Percentiles rank a stretch among this genome's conserved stretches.
phyloP scores from a whole-genome alignment of 2,888 invertebrate genomes.

The Cephonodes hylas region DNA sequence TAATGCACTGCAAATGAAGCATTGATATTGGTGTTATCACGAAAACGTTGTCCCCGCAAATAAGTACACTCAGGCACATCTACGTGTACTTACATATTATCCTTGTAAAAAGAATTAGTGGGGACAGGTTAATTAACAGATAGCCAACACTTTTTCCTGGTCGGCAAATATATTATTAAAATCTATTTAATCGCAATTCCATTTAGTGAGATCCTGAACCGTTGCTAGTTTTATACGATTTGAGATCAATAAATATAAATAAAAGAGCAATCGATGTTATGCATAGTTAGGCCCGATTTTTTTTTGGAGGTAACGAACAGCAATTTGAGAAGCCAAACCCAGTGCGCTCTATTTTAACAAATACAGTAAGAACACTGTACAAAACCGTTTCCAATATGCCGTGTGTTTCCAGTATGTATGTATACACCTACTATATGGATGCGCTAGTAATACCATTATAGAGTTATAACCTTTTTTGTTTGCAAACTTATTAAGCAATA shows the following conservation, averaged over 20 bases:
- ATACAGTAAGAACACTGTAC: not conserved
- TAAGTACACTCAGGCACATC: not conserved
- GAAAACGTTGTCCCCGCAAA: not conserved
- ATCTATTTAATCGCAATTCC: not conserved
- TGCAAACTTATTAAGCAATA: not conserved
- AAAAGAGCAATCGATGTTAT: not conserved
- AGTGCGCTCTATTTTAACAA: not conserved
- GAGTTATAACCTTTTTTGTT: not conserved
- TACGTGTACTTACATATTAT: too few relatives aligned
- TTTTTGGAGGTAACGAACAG: not conserved
- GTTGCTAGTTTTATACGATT: not conserved
- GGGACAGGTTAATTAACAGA: not conserved
- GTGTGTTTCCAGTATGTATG: not conserved
- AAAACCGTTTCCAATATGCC: not conserved
- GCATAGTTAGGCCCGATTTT: not conserved
- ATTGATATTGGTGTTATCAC: not conserved
- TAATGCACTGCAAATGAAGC: constrained; percentile 16
- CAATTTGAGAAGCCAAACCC: not conserved
- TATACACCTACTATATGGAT: too few relatives aligned
- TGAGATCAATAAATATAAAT: not conserved
- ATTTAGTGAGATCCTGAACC: not conserved
- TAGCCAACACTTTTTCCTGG: not conserved
- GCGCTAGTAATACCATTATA: not conserved
- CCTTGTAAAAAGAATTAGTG: not conserved
- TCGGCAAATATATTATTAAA: not conserved